Base-by-base conservation (phyloP, 2,113 vertebrate species). In the Clarias gariepinus region DNA sequence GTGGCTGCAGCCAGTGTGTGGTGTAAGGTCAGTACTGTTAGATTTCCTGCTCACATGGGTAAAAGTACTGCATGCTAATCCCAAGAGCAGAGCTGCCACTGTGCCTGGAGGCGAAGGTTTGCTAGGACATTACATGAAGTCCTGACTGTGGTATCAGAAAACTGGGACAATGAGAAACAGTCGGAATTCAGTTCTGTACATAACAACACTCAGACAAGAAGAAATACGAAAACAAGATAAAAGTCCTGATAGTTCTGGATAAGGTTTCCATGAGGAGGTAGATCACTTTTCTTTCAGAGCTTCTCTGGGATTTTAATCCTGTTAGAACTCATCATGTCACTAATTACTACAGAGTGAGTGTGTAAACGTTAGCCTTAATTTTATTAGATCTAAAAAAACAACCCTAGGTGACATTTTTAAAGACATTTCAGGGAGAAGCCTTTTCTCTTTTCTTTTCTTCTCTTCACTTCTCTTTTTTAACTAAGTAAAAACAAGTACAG, bases 11-110 rank as follows among this genome's bases (percentile, higher is more conserved):
- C 58, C 36, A 30, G 63, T 41, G 64, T 86, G 81, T 82, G 28
- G 16, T 84, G 81, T 84, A 60, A 66, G 69, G 28, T 81, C 57
- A 81, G 61, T 81, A 16, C 9, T 66, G 69, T 58, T 30, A 66
- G 69, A 28, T 79, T 64, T 85, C 55, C 58, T 79, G 61, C n/a
- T 78, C 28, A 57, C 64, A 55, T 55, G 30, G 28, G 71, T 57
- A 36, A 80, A 85, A 47, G 83, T 81, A 47, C 64, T 52, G 78
- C 66, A 23, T 73, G 66, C 19, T 81, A 60, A 81, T 81, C 64
- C 53, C 55, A 21, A 69, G 58, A 77, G 78, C 55, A 25, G 53
- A 61, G 66, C 66, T 73, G 52, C 30, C 33, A 61, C 30, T 81
- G 33, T 4, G 33, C 19, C 15, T n/a, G 10, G 13, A 58, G 33